Conservation (phyloP, 23 tunicate species). For the Aplidium turbinatum region DNA sequence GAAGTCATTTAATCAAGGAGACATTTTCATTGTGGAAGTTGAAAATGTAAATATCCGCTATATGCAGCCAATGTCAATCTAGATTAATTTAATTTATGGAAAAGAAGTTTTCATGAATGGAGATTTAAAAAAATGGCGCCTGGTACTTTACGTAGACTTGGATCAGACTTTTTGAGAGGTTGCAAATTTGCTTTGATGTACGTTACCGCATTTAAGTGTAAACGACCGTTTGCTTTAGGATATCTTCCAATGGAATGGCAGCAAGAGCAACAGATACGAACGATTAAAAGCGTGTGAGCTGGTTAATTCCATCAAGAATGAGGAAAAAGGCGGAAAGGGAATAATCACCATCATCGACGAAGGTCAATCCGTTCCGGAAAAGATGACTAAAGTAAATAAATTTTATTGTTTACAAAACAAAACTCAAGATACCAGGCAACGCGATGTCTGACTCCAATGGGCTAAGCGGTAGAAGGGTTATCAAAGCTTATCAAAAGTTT, state of each 20-base stretch:
- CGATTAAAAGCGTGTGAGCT: conserved; percentile 81
- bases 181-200: no score
- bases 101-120: no score
- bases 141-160: no score
- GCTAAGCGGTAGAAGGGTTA: no score
- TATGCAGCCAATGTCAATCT: no score
- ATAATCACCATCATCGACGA: conserved; percentile 52
- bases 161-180: no score
- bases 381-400: conserved; percentile 51
- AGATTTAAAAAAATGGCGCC: no score
- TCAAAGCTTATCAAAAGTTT: no score
- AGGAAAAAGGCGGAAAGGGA: conserved; percentile 89
- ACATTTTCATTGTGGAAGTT: conserved; percentile 86
- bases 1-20: conserved; percentile 92
- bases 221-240: conserved; percentile 40
- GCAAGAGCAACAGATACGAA: conserved; percentile 84
- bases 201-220: no score
- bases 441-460: neutral
- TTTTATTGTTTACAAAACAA: neutral
- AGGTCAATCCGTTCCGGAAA: conserved; percentile 49
- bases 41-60: conserved; percentile 58
- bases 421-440: neutral
- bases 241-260: conserved; percentile 95
- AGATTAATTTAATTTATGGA: no score
- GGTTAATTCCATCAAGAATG: conserved; percentile 51